Conservation (phyloP, 2,888 invertebrate genomes). For the Polydrusus pterygomalis region DNA sequence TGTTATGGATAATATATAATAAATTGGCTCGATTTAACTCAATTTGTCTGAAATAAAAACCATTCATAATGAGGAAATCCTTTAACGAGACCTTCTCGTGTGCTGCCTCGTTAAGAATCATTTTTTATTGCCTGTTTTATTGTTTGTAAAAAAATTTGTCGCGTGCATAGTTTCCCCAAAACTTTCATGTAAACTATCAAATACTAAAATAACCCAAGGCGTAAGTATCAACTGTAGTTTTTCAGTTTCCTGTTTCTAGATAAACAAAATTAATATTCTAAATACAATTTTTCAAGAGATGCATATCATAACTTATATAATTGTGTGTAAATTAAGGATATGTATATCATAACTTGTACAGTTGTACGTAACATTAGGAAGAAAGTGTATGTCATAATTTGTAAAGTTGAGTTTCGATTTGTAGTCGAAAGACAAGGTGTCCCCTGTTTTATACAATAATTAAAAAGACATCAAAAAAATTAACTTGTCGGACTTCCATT, state of each 20-base stretch:
- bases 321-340: too few species aligned
- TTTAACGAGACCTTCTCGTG: constrained; percentile 13
- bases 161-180: neutral
- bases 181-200: neutral
- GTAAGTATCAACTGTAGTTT: neutral
- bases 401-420: neutral
- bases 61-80: neutral
- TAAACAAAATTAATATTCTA: neutral
- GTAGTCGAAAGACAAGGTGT: too few species aligned
- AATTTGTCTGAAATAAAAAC: neutral
- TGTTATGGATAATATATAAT: neutral
- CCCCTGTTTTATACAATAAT: too few species aligned
- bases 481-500: too few species aligned
- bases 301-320: too few species aligned
- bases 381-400: neutral
- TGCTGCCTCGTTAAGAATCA: neutral
- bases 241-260: neutral
- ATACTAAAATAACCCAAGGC: neutral
- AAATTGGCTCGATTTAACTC: neutral
- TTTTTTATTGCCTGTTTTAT: neutral
- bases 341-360: neutral
- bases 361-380: neutral
- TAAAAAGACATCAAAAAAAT: too few species aligned
- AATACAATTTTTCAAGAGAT: too few species aligned
- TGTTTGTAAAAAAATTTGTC: neutral